Evolutionary conservation across 2,797 vertebrate genomes (phyloP).

Genomic region (Bothrops alternatus): DNA sequence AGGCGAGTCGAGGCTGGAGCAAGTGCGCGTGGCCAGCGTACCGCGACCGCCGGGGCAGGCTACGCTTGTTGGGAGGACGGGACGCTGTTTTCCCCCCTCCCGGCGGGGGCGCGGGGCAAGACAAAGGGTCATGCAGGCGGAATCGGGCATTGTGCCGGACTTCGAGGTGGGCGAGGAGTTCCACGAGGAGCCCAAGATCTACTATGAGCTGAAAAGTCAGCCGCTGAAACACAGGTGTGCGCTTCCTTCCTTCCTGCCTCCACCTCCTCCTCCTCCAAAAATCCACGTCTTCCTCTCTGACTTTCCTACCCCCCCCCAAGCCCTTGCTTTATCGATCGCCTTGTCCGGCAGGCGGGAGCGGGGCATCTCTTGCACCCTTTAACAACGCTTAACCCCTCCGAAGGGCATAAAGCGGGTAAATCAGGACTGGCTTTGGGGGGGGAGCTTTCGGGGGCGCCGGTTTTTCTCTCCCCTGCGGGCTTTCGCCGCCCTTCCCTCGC

Average conservation of each 20-base stretch:
- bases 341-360: background rate
- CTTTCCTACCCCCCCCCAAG: too few relatives aligned
- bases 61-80: background rate
- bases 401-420: background rate
- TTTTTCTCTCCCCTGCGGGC: background rate
- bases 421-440: background rate
- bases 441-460: background rate
- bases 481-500: background rate
- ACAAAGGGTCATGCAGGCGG: constrained; percentile 84
- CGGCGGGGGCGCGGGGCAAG: constrained; percentile 45
- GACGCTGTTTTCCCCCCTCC: constrained; percentile 19
- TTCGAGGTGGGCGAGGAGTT: constrained; percentile 94
- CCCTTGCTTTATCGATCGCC: background rate
- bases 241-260: background rate
- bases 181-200: constrained; percentile 93
- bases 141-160: constrained; percentile 95
- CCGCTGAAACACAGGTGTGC: constrained; percentile 94
- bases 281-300: background rate
- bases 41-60: background rate
- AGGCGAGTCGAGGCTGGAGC: background rate
- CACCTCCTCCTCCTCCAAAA: background rate
- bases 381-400: background rate
- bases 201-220: constrained; percentile 96
- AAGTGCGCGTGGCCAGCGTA: background rate
- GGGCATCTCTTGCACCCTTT: background rate